Conservation (phyloP, 1,140 invertebrate genomes). For the Hormaphis cornu region DNA sequence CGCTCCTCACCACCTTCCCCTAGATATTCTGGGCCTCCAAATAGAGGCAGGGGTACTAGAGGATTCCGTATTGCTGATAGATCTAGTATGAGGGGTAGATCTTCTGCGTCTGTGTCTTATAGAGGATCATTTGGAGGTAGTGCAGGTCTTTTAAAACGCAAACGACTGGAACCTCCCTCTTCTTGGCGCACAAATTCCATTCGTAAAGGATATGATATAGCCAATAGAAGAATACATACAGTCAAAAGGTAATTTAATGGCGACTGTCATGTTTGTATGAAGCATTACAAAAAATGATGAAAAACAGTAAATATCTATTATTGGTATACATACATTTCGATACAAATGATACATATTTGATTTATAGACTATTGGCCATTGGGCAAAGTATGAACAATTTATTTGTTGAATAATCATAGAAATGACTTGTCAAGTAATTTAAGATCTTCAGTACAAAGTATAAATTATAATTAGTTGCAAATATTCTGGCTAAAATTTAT, state of each 20-base stretch:
- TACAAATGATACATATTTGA: neutral
- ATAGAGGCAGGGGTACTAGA: constrained; percentile 23
- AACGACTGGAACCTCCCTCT: constrained; percentile 13
- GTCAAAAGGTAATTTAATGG: constrained; percentile 29
- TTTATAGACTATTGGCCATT: constrained; percentile 11
- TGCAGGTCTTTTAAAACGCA: constrained; percentile 23
- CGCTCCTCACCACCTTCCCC: constrained; percentile 18
- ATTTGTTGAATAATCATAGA: neutral
- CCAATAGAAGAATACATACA: constrained; percentile 27
- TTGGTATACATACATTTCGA: neutral
- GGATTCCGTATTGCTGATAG: constrained; percentile 23
- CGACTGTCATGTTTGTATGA: constrained; percentile 22
- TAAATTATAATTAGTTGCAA: neutral
- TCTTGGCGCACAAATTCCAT: constrained; percentile 14
- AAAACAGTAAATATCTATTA: constrained; percentile 9
- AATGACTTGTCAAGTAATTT: neutral
- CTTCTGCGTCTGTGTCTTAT: constrained; percentile 11
- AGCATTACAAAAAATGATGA: constrained; percentile 10
- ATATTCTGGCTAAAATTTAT: neutral
- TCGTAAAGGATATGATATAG: constrained; percentile 26
- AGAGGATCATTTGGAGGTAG: constrained; percentile 23
- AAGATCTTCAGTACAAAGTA: neutral
- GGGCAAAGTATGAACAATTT: constrained; percentile 9
- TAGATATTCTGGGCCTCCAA: constrained; percentile 13
- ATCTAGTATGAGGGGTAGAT: constrained; percentile 22